Percentiles rank a stretch among this genome's conserved stretches.
Evolutionary conservation across 1,140 invertebrate genomes (phyloP).

Genomic region (Meteorus sp.): DNA sequence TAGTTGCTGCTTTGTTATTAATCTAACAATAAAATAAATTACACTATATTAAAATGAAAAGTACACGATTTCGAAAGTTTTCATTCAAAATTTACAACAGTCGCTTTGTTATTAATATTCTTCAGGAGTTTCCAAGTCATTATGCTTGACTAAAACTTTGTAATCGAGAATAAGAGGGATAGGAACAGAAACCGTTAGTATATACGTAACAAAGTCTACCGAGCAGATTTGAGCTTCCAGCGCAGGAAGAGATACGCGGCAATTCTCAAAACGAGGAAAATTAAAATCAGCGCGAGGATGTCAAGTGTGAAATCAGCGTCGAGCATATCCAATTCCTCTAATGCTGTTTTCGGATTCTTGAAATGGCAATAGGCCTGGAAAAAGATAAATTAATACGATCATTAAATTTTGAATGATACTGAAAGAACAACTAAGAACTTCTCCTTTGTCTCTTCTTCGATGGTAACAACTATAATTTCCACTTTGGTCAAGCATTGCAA

Average conservation of each 20-base stretch:
- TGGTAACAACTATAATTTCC: too few species aligned
- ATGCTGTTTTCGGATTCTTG: constrained; percentile 82
- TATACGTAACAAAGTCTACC: too few species aligned
- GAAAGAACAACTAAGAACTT: not conserved
- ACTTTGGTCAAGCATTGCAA: too few species aligned
- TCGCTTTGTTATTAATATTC: too few species aligned
- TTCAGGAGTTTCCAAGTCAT: too few species aligned
- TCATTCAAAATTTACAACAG: not conserved
- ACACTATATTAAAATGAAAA: not conserved
- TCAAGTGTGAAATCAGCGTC: constrained; percentile 77
- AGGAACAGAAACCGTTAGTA: not conserved
- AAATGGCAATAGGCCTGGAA: constrained; percentile 82
- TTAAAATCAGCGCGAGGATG: constrained; percentile 80
- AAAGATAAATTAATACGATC: constrained; percentile 8
- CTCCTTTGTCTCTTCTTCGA: too few species aligned
- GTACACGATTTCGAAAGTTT: not conserved
- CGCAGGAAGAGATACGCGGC: constrained; percentile 89
- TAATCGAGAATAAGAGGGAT: not conserved
- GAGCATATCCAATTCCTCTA: constrained; percentile 87
- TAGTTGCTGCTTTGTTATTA: too few species aligned
- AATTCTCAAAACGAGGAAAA: constrained; percentile 85
- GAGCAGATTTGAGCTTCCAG: constrained; percentile 79
- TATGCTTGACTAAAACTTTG: not conserved
- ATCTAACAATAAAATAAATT: constrained; percentile 6
- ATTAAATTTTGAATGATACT: not conserved